Conservation (phyloP, 2,113 vertebrate species). For the Pimephales promelas region DNA sequence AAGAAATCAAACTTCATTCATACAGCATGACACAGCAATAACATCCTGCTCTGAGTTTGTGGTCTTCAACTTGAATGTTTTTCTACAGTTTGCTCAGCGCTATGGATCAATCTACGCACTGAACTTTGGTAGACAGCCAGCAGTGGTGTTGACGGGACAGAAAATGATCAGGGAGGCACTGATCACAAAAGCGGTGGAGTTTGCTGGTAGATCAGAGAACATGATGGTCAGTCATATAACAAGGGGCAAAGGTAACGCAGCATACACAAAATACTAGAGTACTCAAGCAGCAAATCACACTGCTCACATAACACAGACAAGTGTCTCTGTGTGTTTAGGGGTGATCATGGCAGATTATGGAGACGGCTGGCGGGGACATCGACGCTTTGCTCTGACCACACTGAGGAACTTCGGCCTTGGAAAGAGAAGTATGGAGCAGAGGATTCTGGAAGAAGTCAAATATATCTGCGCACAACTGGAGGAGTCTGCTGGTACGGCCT, state of each 20-base stretch:
- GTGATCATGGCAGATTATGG: conserved; percentile 58
- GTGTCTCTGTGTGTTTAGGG: conserved; percentile 57
- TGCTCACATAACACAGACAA: neutral
- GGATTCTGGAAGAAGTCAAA: conserved; percentile 67
- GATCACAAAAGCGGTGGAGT: conserved; percentile 39
- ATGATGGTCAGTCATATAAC: conserved; percentile 34
- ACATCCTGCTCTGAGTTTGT: neutral
- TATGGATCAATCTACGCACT: conserved; percentile 47
- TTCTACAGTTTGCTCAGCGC: conserved; percentile 25
- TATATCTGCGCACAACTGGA: conserved; percentile 26
- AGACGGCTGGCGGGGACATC: conserved; percentile 64
- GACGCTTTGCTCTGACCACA: conserved; percentile 68
- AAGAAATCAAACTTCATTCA: neutral
- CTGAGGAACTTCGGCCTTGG: conserved; percentile 77
- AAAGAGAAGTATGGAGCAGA: conserved; percentile 75
- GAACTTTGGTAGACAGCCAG: conserved; percentile 45
- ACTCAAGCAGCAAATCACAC: neutral
- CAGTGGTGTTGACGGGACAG: conserved; percentile 51
- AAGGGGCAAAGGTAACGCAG: conserved; percentile 23
- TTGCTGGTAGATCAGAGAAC: conserved; percentile 36
- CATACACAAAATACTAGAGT: neutral
- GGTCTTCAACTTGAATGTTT: neutral
- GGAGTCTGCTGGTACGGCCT: conserved; percentile 24
- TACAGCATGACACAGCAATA: neutral
- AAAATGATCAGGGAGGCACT: conserved; percentile 54